Evolutionary conservation across 23 tunicate species (phyloP), one percentile per base, ranked within the genome.

Genomic region (Clavelina lepadiformis): DNA sequence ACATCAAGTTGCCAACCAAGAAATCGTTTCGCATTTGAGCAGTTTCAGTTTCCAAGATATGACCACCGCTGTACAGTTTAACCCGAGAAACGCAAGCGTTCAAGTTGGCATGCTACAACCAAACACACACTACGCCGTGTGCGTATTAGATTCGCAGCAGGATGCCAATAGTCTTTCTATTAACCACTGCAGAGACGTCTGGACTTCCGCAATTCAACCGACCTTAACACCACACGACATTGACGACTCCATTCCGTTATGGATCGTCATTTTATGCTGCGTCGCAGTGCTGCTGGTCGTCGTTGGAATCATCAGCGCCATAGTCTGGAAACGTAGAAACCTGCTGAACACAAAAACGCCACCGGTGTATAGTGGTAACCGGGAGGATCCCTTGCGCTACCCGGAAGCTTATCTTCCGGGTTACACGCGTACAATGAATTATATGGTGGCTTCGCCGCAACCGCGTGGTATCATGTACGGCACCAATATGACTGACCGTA

Each of bases 81-180:
- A 72, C 25, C 68, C 78, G 3, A 25, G n/a, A n/a, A 59, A 77
- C 41, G 69, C 67, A 29, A 69, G 61, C 21, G 33, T 85, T 21
- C 22, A 29, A 31, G 61, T 87, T 2, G 44, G 46, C 34, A 61
- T 37, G 19, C 49, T 77, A 31, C 36, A 58, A 23, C 73, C 96
- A 1, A 73, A 51, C 24, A 73, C 68, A 11, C 72, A 58, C 38
- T 87, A 87, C 73, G 62, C 71, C 3, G 67, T 79, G 19, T 87
- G 96, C 29, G 33, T 79, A 24, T 36, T 72, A 29, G 82, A 80
- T 25, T 87, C 96, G 38, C 33, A 49, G 35, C 82, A 87, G 44
- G 74, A 79, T 63, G 65, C 44, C 22, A 27, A 58, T 1, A 46
- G 22, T 18, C 18, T 80, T 1, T 18, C 63, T 4, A 22, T 58